Base-by-base conservation (phyloP, 2,113 vertebrate genomes). In the Pachycephala philippinensis region DNA sequence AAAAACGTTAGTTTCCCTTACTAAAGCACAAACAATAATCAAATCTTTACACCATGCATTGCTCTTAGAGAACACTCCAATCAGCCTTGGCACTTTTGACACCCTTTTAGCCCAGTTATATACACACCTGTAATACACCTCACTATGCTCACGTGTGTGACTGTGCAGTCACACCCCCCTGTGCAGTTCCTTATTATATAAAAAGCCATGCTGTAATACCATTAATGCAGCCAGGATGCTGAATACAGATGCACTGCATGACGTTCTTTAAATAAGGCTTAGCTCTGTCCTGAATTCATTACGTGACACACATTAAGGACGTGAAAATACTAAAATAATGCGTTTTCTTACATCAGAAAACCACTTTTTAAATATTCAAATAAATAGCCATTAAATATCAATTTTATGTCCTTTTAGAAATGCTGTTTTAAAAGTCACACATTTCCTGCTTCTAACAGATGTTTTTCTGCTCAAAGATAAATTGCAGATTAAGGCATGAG, bases 301-400 rank as follows among this genome's bases (percentile, higher is more conserved):
- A 54, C 7, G 64, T 4, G 7, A 57, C 15, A 87, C 35, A 49
- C 2, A 11, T 8, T 54, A 56, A 30, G n/a, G 75, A 50, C 24
- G 50, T 3, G 13, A 78, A 77, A 93, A 70, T 52, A 56, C 40
- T 78, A 45, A 64, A 68, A 71, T 39, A 64, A 35, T 50, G 13
- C 13, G 56, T 60, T 79, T 80, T 60, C 75, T 88, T 52, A 76
- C 1, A 50, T 72, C 28, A 71, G 45, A 89, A 95, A 90, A 63
- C 24, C 33, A 84, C 14, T 23, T 70, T 64, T 77, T 56, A 83
- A 89, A 74, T 63, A 90, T 23, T 44, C 23, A 71, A 88, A 65
- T 94, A 93, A 95, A 95, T 54, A 94, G 52, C 31, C 45, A 87
- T 52, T 84, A 83, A 77, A 39, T 88, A 88, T 40, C 21, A 72